These are phyloP conservation scores for Calephelis nemesis DNA, from an alignment of 1,140 invertebrate species.

Conservation along the genomic window DNA sequence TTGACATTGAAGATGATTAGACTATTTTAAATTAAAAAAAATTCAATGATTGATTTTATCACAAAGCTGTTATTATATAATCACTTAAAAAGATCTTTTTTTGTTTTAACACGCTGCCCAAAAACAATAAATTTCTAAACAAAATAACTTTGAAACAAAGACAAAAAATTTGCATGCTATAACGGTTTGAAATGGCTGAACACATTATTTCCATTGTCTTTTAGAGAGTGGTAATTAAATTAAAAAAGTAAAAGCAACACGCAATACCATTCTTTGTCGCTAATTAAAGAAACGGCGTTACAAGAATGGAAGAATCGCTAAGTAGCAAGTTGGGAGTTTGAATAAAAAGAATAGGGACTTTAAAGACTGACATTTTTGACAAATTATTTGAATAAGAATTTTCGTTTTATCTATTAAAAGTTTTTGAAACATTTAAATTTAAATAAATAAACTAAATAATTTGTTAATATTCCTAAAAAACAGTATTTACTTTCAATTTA, in stretches of 20 bases:
- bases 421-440: too few relatives aligned
- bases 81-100: too few relatives aligned
- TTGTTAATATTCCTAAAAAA: too few relatives aligned
- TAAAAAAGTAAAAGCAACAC: slow-evolving; percentile 72
- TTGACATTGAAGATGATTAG: too few relatives aligned
- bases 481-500: too few relatives aligned
- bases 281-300: slow-evolving; percentile 72
- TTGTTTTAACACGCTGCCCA: background rate
- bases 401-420: too few relatives aligned
- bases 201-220: slow-evolving; percentile 70
- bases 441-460: too few relatives aligned
- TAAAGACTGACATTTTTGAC: slow-evolving; percentile 30
- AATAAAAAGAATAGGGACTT: slow-evolving; percentile 61
- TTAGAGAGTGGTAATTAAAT: slow-evolving; percentile 65
- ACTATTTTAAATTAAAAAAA: too few relatives aligned
- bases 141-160: slow-evolving; percentile 40
- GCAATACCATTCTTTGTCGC: slow-evolving; percentile 69
- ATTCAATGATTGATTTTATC: too few relatives aligned
- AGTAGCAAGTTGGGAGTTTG: slow-evolving; percentile 68
- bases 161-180: slow-evolving; percentile 55
- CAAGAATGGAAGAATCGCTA: slow-evolving; percentile 59
- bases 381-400: background rate
- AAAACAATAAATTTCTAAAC: background rate
- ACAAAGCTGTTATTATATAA: too few relatives aligned
- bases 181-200: slow-evolving; percentile 61